These are phyloP conservation scores for Ranitomeya variabilis DNA, from an alignment of 2,113 vertebrate genomes.

Conservation along the genomic window DNA sequence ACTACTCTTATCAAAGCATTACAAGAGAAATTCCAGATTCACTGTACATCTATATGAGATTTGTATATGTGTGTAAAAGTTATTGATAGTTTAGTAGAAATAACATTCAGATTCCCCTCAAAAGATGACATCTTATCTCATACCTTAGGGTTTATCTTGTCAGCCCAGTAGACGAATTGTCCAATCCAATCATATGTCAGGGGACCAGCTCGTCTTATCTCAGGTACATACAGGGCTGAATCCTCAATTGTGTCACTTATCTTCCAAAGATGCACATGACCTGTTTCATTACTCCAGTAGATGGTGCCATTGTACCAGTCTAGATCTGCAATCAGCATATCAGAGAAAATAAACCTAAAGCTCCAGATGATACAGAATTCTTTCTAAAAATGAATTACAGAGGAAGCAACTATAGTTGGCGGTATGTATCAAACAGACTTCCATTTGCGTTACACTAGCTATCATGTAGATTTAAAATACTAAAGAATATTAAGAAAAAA, in stretches of 20 bases:
- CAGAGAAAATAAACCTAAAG: background rate
- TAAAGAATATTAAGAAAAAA: background rate
- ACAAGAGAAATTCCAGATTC: too few relatives aligned
- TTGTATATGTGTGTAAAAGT: background rate
- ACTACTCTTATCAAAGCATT: too few relatives aligned
- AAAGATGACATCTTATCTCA: conserved; percentile 44
- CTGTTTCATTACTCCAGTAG: conserved; percentile 73
- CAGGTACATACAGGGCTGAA: conserved; percentile 60
- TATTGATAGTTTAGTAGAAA: background rate
- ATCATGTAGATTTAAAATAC: background rate
- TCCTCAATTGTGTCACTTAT: conserved; percentile 51
- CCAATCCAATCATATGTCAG: conserved; percentile 78
- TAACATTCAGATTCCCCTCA: background rate
- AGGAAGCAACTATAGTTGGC: background rate
- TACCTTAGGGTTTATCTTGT: conserved; percentile 68
- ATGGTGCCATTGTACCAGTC: conserved; percentile 77
- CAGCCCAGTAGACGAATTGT: conserved; percentile 74
- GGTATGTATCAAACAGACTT: too few relatives aligned
- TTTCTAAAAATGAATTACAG: background rate
- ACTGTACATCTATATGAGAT: background rate
- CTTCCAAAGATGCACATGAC: conserved; percentile 67
- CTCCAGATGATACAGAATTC: background rate
- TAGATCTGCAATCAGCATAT: conserved; percentile 67
- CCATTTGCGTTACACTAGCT: background rate
- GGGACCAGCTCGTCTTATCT: conserved; percentile 65